A percentile compares a stretch with the other conserved stretches of the same genome.
phyloP scores from a whole-genome alignment of 2,797 vertebrate species.

The Peromyscus attwateri region DNA sequence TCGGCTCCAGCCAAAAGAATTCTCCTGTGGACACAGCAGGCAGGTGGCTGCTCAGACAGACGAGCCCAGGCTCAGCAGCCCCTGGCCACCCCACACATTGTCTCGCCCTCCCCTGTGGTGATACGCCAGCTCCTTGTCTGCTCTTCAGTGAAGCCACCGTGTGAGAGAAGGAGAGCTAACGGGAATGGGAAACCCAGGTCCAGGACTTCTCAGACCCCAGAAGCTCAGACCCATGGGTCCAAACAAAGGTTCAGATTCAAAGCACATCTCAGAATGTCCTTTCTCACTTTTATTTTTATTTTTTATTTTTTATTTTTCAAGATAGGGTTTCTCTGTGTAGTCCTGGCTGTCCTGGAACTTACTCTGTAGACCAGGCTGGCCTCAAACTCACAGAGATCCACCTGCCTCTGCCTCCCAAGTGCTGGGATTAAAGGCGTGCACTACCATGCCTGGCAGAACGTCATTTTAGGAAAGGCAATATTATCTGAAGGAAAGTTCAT shows the following conservation, averaged over 20 bases:
- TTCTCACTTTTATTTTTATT: not conserved
- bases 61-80: not conserved
- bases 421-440: not conserved
- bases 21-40: conserved; percentile 88
- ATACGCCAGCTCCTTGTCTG: not conserved
- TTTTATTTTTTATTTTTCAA: not conserved
- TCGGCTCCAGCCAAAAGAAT: conserved; percentile 96
- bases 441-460: not conserved
- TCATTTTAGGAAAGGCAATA: not conserved
- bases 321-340: not conserved
- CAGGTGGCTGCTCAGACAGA: conserved; percentile 51
- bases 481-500: conserved; percentile 16
- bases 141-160: not conserved
- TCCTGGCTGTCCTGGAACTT: not conserved
- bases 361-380: not conserved
- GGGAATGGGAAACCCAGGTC: not conserved
- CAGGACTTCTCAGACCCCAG: not conserved
- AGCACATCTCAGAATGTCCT: not conserved
- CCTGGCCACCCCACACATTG: no score
- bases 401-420: not conserved
- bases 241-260: not conserved
- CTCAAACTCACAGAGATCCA: not conserved
- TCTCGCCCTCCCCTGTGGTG: not conserved
- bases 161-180: not conserved
- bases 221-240: not conserved